Evolutionary conservation across 2,113 vertebrate genomes (phyloP), one percentile per base, ranked within the genome.

Genomic region (Amblyopsis rosae): DNA sequence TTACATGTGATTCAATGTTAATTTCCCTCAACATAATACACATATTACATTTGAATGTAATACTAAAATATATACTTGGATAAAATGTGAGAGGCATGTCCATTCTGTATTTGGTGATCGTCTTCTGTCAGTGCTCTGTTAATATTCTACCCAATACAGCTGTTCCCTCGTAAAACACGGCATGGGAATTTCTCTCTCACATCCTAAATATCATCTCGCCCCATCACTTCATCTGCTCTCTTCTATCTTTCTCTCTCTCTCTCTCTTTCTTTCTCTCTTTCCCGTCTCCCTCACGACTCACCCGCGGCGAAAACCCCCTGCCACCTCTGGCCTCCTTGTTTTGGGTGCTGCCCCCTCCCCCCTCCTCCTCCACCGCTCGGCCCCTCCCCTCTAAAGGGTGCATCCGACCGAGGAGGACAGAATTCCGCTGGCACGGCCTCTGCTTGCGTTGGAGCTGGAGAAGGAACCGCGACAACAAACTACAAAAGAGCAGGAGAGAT

Each of bases 381-480:
- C 71, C 72, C 41, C 73, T 71, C 59, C 64, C 32, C 72, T 17
- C 0, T 12, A 58, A 75, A 70, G 54, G 64, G n/a, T 17, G 11
- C 3, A 58, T 77, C 69, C 62, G 26, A 16, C 72, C 4, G 49
- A 56, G 75, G 75, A 59, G 67, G 67, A 55, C 66, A 15, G 68
- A 51, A 83, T 87, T 56, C 75, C 71, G 32, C 82, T 92, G 92
- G 86, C 72, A 4, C 82, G 79, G 70, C 70, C 72, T 33, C 32
- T 91, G 92, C 88, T 93, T 93, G 76, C 83, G 82, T 93, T 93
- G 92, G 92, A 93, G 83, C 70, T 19, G 51, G 59, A 71, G 32
- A 13, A 16, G 81, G 77, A 75, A 48, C 92, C 87, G 88, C 75
- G 89, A 85, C 70, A 67, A 72, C 75, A 78, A 88, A 85, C 70